Percentiles rank a stretch among this genome's conserved stretches.
Conservation (phyloP, 2,797 vertebrate genomes). For the Benthosema pterotum region DNA sequence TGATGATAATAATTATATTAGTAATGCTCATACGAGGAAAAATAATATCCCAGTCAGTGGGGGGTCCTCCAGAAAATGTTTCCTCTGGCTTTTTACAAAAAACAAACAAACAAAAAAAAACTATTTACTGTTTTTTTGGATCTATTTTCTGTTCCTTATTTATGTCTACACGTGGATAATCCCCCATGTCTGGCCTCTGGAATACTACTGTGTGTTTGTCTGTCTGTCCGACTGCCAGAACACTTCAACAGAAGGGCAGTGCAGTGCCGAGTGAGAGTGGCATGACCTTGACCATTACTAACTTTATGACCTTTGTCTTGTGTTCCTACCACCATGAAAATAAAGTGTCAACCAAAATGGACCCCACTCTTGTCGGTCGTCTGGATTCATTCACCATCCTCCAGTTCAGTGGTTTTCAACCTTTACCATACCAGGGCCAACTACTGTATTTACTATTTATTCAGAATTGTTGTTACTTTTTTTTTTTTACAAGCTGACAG, state of each 20-base stretch:
- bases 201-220: conserved; percentile 85
- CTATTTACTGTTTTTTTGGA: conserved; percentile 78
- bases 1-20: conserved; percentile 81
- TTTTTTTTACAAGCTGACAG: too few species aligned
- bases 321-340: conserved; percentile 92
- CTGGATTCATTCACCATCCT: conserved; percentile 34
- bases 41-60: conserved; percentile 60
- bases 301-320: conserved; percentile 93
- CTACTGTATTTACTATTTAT: too few species aligned
- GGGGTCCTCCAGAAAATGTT: conserved; percentile 58
- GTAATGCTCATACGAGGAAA: conserved; percentile 69
- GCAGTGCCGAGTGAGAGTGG: conserved; percentile 85
- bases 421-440: too few species aligned
- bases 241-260: conserved; percentile 75
- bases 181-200: conserved; percentile 80
- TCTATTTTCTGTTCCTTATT: conserved; percentile 84
- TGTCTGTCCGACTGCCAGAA: conserved; percentile 79
- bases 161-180: conserved; percentile 84
- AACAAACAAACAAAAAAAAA: conserved; percentile 58
- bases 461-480: too few species aligned
- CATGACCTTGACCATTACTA: conserved; percentile 92
- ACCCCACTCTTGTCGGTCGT: conserved; percentile 43
- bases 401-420: too few species aligned
- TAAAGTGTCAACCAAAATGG: conserved; percentile 89
- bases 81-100: conserved; percentile 70